A percentile compares a stretch with the other conserved stretches of the same genome.
Conservation (phyloP, 1,140 invertebrate species). For the Aricia agestis region DNA sequence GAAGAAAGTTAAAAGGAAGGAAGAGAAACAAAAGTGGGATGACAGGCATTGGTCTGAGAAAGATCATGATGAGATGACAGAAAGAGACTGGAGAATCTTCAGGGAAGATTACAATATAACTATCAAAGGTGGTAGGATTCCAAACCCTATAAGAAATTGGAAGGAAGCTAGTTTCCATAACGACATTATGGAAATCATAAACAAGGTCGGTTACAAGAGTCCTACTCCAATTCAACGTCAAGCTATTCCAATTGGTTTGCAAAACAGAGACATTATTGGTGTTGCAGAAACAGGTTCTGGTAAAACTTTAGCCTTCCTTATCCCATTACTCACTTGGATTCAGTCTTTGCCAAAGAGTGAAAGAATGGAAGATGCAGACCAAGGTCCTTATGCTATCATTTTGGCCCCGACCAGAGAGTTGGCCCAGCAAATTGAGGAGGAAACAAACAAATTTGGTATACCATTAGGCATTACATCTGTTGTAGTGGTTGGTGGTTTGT, state of each 20-base stretch:
- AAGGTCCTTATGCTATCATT: slow-evolving; percentile 99
- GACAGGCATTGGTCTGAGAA: slow-evolving; percentile 99
- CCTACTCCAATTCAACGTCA: slow-evolving; percentile 99
- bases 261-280: slow-evolving; percentile 99
- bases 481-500: slow-evolving; percentile 98
- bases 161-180: slow-evolving; percentile 94
- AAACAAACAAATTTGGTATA: slow-evolving; percentile 98
- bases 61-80: slow-evolving; percentile 95
- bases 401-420: slow-evolving; percentile 98
- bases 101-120: slow-evolving; percentile 99
- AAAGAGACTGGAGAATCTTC: slow-evolving; percentile 99
- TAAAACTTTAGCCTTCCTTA: slow-evolving; percentile 98
- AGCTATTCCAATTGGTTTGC: slow-evolving; percentile 98
- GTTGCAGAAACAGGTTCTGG: slow-evolving; percentile 99
- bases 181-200: slow-evolving; percentile 96
- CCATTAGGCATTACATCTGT: slow-evolving; percentile 97
- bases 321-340: slow-evolving; percentile 98
- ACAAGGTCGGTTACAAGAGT: slow-evolving; percentile 97
- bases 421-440: slow-evolving; percentile 99
- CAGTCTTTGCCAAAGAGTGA: slow-evolving; percentile 97
- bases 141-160: slow-evolving; percentile 97
- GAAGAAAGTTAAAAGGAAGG: slow-evolving; percentile 95
- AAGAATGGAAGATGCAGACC: slow-evolving; percentile 92
- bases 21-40: slow-evolving; percentile 99
- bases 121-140: slow-evolving; percentile 98